Percentiles rank a stretch among this genome's conserved stretches.
These are phyloP conservation scores for Sussaba pulchella DNA, from an alignment of 2,888 invertebrate genomes.

Conservation along the genomic window DNA sequence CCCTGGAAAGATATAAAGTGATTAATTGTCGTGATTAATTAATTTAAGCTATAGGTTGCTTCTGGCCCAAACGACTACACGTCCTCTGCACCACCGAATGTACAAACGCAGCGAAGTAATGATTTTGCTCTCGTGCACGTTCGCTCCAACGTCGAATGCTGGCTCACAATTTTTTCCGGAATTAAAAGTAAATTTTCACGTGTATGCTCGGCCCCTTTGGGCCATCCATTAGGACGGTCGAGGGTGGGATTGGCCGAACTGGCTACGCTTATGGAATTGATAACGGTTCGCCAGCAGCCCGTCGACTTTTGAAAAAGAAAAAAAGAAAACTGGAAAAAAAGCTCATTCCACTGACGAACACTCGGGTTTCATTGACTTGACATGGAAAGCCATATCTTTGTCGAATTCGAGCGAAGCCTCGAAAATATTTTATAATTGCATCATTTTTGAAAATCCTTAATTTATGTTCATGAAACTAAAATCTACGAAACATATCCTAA, in stretches of 20 bases:
- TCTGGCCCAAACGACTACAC: not conserved
- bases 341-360: not conserved
- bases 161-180: slow-evolving; percentile 42
- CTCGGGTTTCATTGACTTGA: not conserved
- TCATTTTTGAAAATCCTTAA: not conserved
- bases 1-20: slow-evolving; percentile 70
- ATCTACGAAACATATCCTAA: no score
- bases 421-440: not conserved
- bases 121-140: slow-evolving; percentile 34
- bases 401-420: not conserved
- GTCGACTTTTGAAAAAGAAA: slow-evolving; percentile 4
- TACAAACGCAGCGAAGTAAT: slow-evolving; percentile 55
- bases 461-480: no score
- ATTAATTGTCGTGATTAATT: slow-evolving; percentile 78
- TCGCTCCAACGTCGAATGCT: slow-evolving; percentile 9
- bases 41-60: slow-evolving; percentile 31
- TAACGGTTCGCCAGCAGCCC: slow-evolving; percentile 8
- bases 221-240: slow-evolving; percentile 25
- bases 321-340: slow-evolving; percentile 13
- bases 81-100: slow-evolving; percentile 14
- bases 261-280: slow-evolving; percentile 35
- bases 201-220: not conserved
- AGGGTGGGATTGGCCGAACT: slow-evolving; percentile 17
- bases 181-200: slow-evolving; percentile 58
- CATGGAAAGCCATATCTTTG: not conserved